Percentiles rank a stretch among this genome's conserved stretches.
Evolutionary conservation across 1,140 invertebrate species (phyloP).

Genomic region (Dreissena polymorpha): DNA sequence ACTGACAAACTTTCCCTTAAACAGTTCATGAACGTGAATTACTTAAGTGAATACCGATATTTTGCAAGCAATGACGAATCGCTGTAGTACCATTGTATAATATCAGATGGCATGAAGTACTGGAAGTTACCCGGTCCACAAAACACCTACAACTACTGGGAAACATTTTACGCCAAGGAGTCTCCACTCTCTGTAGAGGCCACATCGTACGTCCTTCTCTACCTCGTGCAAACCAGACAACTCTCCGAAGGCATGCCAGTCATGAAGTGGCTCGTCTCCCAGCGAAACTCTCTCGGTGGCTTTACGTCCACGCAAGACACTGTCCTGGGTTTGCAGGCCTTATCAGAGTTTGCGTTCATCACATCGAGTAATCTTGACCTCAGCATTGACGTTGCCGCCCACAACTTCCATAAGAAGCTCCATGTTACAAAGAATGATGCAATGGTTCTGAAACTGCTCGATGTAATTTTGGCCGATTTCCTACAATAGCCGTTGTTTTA

Average conservation of each 20-base stretch:
- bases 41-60: not conserved
- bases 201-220: constrained; percentile 89
- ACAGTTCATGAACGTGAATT: not conserved
- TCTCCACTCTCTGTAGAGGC: constrained; percentile 88
- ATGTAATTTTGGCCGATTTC: constrained; percentile 12
- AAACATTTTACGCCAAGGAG: constrained; percentile 20
- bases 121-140: constrained; percentile 77
- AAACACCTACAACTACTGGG: constrained; percentile 53
- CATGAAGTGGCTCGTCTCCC: constrained; percentile 90
- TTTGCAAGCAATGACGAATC: no score
- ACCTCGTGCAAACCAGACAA: constrained; percentile 78
- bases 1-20: no score
- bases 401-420: constrained; percentile 14
- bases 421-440: constrained; percentile 25
- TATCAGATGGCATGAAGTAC: constrained; percentile 37
- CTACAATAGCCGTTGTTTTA: no score
- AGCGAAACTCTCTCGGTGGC: constrained; percentile 89
- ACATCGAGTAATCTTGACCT: not conserved
- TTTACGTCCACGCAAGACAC: constrained; percentile 85
- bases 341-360: constrained; percentile 28
- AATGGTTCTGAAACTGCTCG: constrained; percentile 28
- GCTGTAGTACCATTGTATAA: not conserved
- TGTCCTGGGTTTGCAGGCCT: constrained; percentile 29
- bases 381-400: constrained; percentile 7
- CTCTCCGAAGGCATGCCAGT: constrained; percentile 84